Evolutionary conservation across 2,797 vertebrate species (phyloP).

Genomic region (Lacerta viridis): DNA sequence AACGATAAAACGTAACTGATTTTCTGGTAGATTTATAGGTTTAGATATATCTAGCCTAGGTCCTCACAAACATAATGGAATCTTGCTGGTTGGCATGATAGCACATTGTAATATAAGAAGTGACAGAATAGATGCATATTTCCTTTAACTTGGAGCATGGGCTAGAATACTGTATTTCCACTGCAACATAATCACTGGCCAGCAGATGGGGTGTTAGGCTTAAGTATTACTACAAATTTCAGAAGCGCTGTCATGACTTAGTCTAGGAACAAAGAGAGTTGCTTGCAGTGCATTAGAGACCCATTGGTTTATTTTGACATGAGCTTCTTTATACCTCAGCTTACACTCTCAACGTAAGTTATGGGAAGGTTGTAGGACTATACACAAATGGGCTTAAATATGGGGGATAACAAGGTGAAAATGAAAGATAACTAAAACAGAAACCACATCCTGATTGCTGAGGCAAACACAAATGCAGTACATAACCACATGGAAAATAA

Average conservation of each 20-base stretch:
- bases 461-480: background rate
- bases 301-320: background rate
- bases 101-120: slow-evolving; percentile 28
- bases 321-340: background rate
- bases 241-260: background rate
- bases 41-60: slow-evolving; percentile 44
- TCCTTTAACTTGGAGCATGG: background rate
- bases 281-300: background rate
- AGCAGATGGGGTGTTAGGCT: slow-evolving; percentile 76
- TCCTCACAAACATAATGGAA: background rate
- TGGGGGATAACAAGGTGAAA: background rate
- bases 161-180: slow-evolving; percentile 23
- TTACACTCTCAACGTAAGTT: background rate
- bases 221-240: slow-evolving; percentile 37
- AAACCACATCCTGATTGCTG: background rate
- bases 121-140: slow-evolving; percentile 34
- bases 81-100: slow-evolving; percentile 65
- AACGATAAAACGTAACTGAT: background rate
- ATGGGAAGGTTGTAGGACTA: background rate
- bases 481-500: background rate
- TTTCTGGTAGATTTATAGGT: background rate
- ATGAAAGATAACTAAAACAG: background rate
- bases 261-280: background rate
- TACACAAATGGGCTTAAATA: background rate
- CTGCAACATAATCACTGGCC: slow-evolving; percentile 62